Base-by-base conservation (phyloP, 2,888 invertebrate species). In the Eristalis arbustorum region DNA sequence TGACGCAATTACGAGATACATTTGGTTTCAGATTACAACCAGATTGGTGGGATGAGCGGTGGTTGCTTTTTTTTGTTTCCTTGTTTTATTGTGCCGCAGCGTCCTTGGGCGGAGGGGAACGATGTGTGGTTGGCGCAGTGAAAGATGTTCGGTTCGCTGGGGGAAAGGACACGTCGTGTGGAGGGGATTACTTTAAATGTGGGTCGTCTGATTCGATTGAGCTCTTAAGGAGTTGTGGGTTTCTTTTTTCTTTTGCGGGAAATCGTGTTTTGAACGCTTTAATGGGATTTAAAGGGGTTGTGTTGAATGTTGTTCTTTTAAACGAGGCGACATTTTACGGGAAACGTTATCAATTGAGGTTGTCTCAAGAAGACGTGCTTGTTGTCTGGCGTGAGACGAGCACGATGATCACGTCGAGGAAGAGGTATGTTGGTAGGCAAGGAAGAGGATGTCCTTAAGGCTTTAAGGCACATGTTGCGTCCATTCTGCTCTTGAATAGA, bases 1-100 rank as follows among this genome's bases (percentile, higher is more conserved):
- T 66, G 61, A 78, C 67, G 37, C 71, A 72, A 78, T 72, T 62
- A 77, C 69, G 49, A 18, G 49, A 18, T 18, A 49, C 49, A 71
- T 77, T 78, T 59, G 63, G 71, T 56, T 71, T 78, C 34, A 66
- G 67, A 68, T 78, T 78, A 64, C 78, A 78, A 64, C 64, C 78
- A 72, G 78, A 78, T 78, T 78, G 71, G 59, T 71, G 40, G 34
- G 59, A 49, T 8, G 14, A 14, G 49, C 2, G 49, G 18, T n/a
- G 18, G 6, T 18, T 18, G n/a, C n/a, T 49, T 49, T 18, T 18
- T 18, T 49, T 49, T 8, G 8, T 8, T 31, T 31, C 6, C 10
- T 31, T 31, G 10, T 31, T 31, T 31, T 31, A 31, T 10, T 8
- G 11, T 37, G 37, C 8, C 37, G 13, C 37, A 37, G 13, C 11